Conservation (phyloP, 2,113 vertebrate genomes). For the Chinchilla lanigera region DNA sequence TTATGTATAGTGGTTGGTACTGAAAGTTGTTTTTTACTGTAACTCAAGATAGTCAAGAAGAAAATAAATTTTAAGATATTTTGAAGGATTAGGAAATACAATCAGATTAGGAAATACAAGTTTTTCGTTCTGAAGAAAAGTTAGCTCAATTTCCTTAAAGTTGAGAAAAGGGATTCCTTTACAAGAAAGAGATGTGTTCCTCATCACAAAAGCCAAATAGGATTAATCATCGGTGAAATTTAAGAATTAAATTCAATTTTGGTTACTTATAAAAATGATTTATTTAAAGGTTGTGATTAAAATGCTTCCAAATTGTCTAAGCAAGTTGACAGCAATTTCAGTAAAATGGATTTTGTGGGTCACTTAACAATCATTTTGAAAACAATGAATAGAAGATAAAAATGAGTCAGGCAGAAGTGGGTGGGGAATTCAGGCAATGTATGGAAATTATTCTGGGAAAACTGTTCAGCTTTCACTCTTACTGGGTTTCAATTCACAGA, state of each 20-base stretch:
- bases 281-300: not conserved
- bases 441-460: constrained; percentile 32
- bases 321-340: constrained; percentile 24
- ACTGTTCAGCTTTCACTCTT: constrained; percentile 1
- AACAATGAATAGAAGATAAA: constrained; percentile 45
- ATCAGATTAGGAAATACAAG: not conserved
- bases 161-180: not conserved
- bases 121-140: constrained; percentile 16
- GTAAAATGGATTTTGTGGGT: constrained; percentile 17
- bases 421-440: constrained; percentile 20
- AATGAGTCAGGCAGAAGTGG: not conserved
- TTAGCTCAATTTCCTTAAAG: not conserved
- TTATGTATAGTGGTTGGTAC: not conserved
- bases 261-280: constrained; percentile 31
- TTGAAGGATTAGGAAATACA: not conserved
- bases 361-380: not conserved
- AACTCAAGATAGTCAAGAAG: not conserved
- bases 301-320: not conserved
- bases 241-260: not conserved
- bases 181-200: not conserved
- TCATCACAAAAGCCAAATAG: not conserved
- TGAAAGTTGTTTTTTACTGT: not conserved
- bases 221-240: not conserved
- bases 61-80: not conserved
- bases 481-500: not conserved